Conservation (phyloP, 2,113 vertebrate species). For the Microtus oregoni region DNA sequence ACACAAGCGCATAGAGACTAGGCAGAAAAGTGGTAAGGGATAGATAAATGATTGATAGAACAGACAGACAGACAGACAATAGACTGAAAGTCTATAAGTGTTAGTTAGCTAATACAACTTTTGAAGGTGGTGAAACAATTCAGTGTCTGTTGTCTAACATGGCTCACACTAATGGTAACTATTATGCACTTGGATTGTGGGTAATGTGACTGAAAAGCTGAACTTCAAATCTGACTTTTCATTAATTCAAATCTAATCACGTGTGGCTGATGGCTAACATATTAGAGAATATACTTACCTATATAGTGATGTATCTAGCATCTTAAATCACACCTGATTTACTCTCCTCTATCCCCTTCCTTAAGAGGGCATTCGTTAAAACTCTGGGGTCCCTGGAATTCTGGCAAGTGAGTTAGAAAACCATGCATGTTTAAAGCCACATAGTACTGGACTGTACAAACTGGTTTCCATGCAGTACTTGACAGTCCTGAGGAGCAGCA, state of each 20-base stretch:
- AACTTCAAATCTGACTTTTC: conserved; percentile 33
- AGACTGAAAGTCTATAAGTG: neutral
- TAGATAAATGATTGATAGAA: neutral
- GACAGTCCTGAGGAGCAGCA: too few relatives aligned
- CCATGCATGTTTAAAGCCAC: neutral
- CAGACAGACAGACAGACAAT: neutral
- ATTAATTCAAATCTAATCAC: neutral
- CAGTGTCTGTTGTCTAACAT: neutral
- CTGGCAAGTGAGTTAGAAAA: conserved; percentile 34
- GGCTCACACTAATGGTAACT: neutral
- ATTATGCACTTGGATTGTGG: neutral
- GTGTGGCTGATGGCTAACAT: neutral
- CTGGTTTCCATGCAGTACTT: neutral
- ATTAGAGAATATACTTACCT: neutral
- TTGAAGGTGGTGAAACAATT: neutral
- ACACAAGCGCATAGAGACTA: neutral
- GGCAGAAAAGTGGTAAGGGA: neutral
- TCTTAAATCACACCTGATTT: neutral
- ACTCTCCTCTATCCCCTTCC: neutral
- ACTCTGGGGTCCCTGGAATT: neutral
- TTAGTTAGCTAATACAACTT: neutral
- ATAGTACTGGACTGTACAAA: neutral
- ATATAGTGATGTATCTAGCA: neutral
- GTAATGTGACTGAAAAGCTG: neutral
- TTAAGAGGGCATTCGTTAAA: neutral